Evolutionary conservation across 2,113 vertebrate species (phyloP).

Genomic region (Synchiropus splendidus): DNA sequence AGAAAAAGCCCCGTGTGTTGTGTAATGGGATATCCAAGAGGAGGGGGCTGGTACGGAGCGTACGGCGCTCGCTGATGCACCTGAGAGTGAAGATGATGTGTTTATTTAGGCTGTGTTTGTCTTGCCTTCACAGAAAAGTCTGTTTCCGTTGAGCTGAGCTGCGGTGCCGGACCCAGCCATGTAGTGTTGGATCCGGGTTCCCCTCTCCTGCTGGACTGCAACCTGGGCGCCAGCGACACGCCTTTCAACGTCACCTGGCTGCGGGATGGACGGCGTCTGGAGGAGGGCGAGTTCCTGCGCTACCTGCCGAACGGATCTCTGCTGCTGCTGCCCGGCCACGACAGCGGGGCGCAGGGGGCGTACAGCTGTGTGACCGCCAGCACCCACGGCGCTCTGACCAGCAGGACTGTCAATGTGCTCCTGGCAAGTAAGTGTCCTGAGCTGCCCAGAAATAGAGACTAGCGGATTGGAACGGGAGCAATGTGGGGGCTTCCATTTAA

Average conservation of each 20-base stretch:
- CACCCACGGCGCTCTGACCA: slow-evolving; percentile 77
- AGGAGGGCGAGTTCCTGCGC: slow-evolving; percentile 57
- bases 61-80: no score
- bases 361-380: slow-evolving; percentile 81
- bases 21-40: no score
- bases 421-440: slow-evolving; percentile 76
- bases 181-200: slow-evolving; percentile 75
- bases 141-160: slow-evolving; percentile 81
- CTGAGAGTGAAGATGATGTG: no score
- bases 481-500: neutral
- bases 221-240: slow-evolving; percentile 64
- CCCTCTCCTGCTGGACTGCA: slow-evolving; percentile 77
- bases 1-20: no score
- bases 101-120: no score
- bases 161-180: slow-evolving; percentile 74
- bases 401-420: slow-evolving; percentile 75
- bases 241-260: slow-evolving; percentile 79
- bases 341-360: slow-evolving; percentile 65
- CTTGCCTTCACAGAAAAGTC: slow-evolving; percentile 67
- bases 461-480: no score
- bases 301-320: slow-evolving; percentile 79
- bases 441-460: no score
- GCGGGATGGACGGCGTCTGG: slow-evolving; percentile 69
- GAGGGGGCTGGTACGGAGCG: no score
- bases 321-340: slow-evolving; percentile 53